Percentiles rank a stretch among this genome's conserved stretches.
Evolutionary conservation across 2,888 invertebrate genomes (phyloP).

Genomic region (Isotomurus palustris): DNA sequence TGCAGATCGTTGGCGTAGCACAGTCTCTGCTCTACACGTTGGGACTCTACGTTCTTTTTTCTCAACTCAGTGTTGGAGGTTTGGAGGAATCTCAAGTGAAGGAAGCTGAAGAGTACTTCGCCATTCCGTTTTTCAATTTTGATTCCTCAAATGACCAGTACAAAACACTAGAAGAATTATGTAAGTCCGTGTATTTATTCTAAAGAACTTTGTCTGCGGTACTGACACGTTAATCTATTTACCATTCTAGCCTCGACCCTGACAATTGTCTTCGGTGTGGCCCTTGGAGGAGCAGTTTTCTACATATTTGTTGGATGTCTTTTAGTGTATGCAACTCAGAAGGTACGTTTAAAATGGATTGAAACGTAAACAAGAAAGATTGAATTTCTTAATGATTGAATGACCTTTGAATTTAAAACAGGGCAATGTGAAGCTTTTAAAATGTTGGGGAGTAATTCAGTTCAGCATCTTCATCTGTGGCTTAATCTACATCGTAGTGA

Average conservation of each 20-base stretch:
- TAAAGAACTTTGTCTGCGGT: constrained; percentile 9
- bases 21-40: constrained; percentile 27
- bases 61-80: no score
- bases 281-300: constrained; percentile 18
- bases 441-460: constrained; percentile 27
- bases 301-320: constrained; percentile 3
- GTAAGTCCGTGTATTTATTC: neutral
- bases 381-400: neutral
- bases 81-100: constrained; percentile 19
- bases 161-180: no score
- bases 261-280: constrained; percentile 22
- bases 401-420: constrained; percentile 9
- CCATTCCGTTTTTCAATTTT: constrained; percentile 26
- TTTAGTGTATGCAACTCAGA: constrained; percentile 8
- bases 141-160: no score
- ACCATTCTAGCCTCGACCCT: constrained; percentile 12
- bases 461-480: constrained; percentile 15
- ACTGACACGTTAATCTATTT: neutral
- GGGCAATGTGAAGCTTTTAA: constrained; percentile 25
- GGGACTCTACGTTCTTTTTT: constrained; percentile 28
- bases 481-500: constrained; percentile 27
- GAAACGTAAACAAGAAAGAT: neutral
- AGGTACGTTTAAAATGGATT: constrained; percentile 10
- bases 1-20: constrained; percentile 25
- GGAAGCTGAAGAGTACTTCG: constrained; percentile 15